phyloP scores from a whole-genome alignment of 2,113 vertebrate genomes.

The Stomatorhinus ivindoensis region DNA sequence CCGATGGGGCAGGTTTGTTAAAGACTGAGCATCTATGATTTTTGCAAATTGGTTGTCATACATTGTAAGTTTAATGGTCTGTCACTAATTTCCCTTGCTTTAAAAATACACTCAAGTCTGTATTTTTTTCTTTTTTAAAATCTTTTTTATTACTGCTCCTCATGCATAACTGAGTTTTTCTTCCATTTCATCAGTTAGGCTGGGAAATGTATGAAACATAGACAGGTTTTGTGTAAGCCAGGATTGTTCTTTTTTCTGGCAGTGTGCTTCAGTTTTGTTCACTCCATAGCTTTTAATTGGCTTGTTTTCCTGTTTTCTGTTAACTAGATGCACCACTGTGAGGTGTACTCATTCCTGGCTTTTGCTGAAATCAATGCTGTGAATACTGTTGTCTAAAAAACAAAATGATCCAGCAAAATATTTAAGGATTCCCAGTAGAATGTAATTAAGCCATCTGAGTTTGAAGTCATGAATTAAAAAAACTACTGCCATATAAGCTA shows the following conservation, averaged over 20 bases:
- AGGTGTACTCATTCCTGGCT: background rate
- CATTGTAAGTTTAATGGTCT: background rate
- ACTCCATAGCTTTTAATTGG: background rate
- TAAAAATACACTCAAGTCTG: background rate
- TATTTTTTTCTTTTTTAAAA: background rate
- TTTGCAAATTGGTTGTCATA: background rate
- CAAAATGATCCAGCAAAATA: background rate
- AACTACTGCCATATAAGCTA: background rate
- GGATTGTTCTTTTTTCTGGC: background rate
- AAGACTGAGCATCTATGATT: background rate
- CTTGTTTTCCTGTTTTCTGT: background rate
- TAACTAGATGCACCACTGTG: background rate
- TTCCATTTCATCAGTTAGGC: background rate
- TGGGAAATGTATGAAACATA: background rate
- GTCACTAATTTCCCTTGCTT: background rate
- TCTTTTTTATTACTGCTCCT: background rate
- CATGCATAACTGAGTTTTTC: background rate
- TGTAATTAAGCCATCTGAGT: background rate
- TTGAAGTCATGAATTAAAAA: background rate
- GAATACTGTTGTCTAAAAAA: background rate
- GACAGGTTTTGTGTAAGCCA: background rate
- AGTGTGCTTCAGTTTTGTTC: background rate
- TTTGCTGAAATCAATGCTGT: background rate
- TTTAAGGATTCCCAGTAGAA: background rate
- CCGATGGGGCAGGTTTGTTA: background rate